Percentiles rank a stretch among this genome's conserved stretches.
Conservation (phyloP, 2,888 invertebrate species). For the Eupithecia centaureata region DNA sequence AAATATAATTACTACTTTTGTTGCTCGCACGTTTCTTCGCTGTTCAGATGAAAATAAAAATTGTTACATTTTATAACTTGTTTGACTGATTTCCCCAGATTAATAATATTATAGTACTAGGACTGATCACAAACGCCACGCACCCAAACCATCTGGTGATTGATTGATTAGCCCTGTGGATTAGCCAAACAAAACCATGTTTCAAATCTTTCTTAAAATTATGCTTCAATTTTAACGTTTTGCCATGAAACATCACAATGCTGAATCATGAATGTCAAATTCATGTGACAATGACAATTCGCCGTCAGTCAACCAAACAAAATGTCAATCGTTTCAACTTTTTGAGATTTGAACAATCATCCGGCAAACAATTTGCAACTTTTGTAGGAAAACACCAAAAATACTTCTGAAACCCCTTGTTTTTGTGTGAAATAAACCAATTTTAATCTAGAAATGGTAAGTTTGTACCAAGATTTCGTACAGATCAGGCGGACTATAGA, state of each 20-base stretch:
- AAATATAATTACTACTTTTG: no score
- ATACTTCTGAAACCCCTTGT: neutral
- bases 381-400: neutral
- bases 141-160: no score
- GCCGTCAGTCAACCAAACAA: slow-evolving; percentile 16
- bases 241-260: neutral
- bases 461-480: neutral
- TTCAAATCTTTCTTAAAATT: no score
- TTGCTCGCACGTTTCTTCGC: no score
- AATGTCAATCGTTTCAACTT: slow-evolving; percentile 11
- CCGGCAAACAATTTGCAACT: slow-evolving; percentile 23
- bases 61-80: no score
- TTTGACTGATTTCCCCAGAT: no score
- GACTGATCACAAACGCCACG: no score
- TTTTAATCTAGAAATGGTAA: slow-evolving; percentile 25
- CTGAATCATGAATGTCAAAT: slow-evolving; percentile 5
- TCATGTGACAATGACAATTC: slow-evolving; percentile 14
- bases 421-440: slow-evolving; percentile 23
- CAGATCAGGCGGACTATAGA: neutral
- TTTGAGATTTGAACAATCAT: slow-evolving; percentile 23
- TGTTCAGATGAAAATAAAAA: no score
- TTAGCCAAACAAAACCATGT: no score
- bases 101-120: no score
- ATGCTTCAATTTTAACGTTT: neutral
- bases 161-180: no score